Percentiles rank a stretch among this genome's conserved stretches.
Evolutionary conservation across 2,797 vertebrate species (phyloP).

Genomic region (Oreochromis grahami): DNA sequence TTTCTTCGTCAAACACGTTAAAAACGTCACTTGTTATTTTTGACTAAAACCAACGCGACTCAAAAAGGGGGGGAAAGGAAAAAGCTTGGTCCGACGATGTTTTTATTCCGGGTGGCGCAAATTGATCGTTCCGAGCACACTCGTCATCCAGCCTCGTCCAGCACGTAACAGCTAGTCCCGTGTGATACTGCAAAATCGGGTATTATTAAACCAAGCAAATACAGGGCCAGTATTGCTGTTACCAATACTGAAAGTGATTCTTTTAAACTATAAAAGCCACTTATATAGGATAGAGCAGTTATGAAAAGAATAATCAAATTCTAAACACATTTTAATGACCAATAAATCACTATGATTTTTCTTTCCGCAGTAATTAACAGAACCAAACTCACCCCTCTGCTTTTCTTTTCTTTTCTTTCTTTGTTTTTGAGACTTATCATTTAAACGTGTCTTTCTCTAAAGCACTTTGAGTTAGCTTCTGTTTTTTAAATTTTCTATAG

Average conservation of each 20-base stretch:
- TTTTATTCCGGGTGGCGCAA: neutral
- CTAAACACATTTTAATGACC: neutral
- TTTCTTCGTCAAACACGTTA: neutral
- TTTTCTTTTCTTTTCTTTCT: neutral
- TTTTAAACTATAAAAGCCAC: neutral
- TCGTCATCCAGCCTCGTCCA: neutral
- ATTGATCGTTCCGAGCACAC: neutral
- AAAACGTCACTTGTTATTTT: neutral
- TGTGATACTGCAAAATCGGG: neutral
- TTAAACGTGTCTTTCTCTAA: neutral
- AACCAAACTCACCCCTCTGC: neutral
- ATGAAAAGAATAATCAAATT: neutral
- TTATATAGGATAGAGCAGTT: neutral
- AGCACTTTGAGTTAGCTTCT: neutral
- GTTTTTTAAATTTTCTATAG: neutral
- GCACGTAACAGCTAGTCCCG: neutral
- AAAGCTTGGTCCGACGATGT: neutral
- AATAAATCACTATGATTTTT: neutral
- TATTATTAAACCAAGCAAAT: neutral
- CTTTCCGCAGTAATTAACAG: neutral
- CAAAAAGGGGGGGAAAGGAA: neutral
- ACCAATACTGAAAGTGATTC: neutral
- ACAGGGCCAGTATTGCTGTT: neutral
- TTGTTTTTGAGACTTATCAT: fast-evolving
- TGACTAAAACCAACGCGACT: neutral